These are phyloP conservation scores for Neolamprologus tretocephalus DNA, from an alignment of 2,113 vertebrate species.

Conservation along the genomic window DNA sequence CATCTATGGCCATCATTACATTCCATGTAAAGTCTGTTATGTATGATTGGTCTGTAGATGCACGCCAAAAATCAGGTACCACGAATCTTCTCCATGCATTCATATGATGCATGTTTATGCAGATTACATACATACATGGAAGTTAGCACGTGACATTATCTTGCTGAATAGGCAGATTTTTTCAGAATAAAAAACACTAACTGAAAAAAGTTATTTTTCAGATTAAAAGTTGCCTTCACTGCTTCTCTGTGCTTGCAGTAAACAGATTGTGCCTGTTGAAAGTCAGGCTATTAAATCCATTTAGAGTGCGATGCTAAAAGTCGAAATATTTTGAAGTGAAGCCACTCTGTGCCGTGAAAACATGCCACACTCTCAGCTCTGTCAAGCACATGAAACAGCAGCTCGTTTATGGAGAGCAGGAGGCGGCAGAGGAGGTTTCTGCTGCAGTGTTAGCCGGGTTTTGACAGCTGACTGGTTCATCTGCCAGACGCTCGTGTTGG, in stretches of 20 bases:
- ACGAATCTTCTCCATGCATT: not conserved
- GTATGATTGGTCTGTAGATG: not conserved
- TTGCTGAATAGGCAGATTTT: not conserved
- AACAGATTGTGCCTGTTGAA: not conserved
- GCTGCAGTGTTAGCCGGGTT: not conserved
- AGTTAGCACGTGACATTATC: not conserved
- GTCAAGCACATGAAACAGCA: not conserved
- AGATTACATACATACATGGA: not conserved
- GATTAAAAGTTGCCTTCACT: not conserved
- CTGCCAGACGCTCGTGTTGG: not conserved
- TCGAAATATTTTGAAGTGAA: not conserved
- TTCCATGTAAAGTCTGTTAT: not conserved
- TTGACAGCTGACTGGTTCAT: not conserved
- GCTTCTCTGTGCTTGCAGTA: not conserved
- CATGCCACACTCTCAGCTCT: not conserved
- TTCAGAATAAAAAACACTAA: not conserved
- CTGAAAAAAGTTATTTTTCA: not conserved
- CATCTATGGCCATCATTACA: rapidly evolving
- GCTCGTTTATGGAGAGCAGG: not conserved
- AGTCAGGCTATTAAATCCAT: not conserved
- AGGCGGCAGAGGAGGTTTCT: not conserved
- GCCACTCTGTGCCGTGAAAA: not conserved
- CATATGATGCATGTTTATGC: rapidly evolving
- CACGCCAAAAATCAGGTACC: not conserved
- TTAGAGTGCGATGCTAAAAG: not conserved